A percentile compares a stretch with the other conserved stretches of the same genome.
Conservation (phyloP, 2,888 invertebrate genomes). For the Drosophila falleni region DNA sequence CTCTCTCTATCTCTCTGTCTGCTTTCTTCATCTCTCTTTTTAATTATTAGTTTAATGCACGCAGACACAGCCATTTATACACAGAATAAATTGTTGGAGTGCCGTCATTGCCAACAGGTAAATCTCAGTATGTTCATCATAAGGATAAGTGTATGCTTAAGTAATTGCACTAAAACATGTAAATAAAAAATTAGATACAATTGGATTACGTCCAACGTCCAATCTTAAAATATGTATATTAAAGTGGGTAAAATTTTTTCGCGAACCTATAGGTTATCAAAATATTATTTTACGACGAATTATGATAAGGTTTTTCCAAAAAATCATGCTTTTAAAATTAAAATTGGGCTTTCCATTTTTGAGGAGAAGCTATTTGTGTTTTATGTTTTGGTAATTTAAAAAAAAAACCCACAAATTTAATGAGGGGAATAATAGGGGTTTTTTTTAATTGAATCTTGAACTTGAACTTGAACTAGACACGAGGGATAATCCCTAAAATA, state of each 20-base stretch:
- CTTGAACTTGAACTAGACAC: too few species aligned
- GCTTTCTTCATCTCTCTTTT: neutral
- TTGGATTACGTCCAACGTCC: neutral
- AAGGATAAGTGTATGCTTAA: slow-evolving; percentile 14
- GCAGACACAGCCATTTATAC: neutral
- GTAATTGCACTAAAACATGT: slow-evolving; percentile 31
- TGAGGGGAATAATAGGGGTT: too few species aligned
- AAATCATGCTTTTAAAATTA: too few species aligned
- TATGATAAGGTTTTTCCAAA: too few species aligned
- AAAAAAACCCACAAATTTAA: too few species aligned
- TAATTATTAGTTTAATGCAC: slow-evolving; percentile 7
- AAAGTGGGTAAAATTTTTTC: neutral
- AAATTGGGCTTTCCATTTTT: too few species aligned
- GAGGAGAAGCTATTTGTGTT: too few species aligned
- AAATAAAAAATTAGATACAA: slow-evolving; percentile 31
- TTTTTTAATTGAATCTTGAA: too few species aligned
- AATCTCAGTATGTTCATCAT: neutral
- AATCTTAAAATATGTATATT: neutral
- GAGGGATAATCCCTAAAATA: too few species aligned
- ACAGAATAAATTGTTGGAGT: slow-evolving; percentile 3
- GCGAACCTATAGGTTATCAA: too few species aligned
- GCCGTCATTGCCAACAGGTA: slow-evolving; percentile 26
- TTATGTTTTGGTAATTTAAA: too few species aligned
- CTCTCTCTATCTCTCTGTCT: neutral
- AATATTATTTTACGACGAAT: too few species aligned